phyloP scores from a whole-genome alignment of 2,888 invertebrate species.

The Xanthorhoe spadicearia region DNA sequence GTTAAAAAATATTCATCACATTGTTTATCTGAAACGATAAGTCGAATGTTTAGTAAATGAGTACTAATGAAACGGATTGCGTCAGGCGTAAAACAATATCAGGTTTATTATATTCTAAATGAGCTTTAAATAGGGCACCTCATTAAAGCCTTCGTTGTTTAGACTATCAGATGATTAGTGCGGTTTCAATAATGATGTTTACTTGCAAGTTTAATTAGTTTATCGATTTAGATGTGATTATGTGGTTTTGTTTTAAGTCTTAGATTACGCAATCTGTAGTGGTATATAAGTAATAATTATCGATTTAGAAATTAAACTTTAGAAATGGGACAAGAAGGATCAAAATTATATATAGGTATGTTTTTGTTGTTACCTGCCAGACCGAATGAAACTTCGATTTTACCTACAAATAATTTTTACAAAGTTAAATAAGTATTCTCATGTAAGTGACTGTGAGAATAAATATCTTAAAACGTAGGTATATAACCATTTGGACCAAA shows the following conservation, averaged over 20 bases:
- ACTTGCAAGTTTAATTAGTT: constrained; percentile 2
- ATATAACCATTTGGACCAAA: too few relatives aligned
- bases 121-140: constrained; percentile 22
- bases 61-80: neutral
- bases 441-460: too few relatives aligned
- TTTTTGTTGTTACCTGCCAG: too few relatives aligned
- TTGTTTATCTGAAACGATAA: neutral
- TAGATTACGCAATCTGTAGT: neutral
- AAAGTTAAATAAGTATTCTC: too few relatives aligned
- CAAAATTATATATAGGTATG: too few relatives aligned
- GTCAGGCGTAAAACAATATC: neutral
- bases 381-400: too few relatives aligned
- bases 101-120: constrained; percentile 19
- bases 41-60: neutral
- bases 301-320: neutral
- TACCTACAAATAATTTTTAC: too few relatives aligned
- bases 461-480: too few relatives aligned
- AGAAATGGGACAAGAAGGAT: too few relatives aligned
- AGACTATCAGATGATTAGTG: constrained; percentile 14
- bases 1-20: neutral
- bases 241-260: neutral
- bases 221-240: neutral
- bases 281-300: neutral
- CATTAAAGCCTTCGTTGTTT: constrained; percentile 32
- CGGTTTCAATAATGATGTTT: constrained; percentile 10